phyloP scores from a whole-genome alignment of 1,140 invertebrate species.

The Saccostrea echinata region DNA sequence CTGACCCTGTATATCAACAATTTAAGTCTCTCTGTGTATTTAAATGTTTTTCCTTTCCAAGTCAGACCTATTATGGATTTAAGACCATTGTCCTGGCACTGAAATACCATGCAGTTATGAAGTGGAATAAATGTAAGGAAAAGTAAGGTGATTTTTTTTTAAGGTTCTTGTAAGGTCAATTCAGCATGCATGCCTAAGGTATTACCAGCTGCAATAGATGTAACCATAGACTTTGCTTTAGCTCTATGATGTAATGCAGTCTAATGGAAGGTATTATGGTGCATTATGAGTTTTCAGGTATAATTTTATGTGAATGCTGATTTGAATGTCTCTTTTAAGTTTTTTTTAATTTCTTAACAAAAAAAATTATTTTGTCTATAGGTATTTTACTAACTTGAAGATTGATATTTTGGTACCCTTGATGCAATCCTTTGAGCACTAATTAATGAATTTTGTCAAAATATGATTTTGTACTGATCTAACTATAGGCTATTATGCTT shows the following conservation, averaged over 20 bases:
- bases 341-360: too few species aligned
- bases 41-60: conserved; percentile 27
- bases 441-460: too few species aligned
- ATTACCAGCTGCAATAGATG: background rate
- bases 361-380: too few species aligned
- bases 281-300: background rate
- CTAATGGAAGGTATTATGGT: background rate
- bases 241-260: background rate
- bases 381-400: too few species aligned
- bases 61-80: conserved; percentile 22
- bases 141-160: background rate
- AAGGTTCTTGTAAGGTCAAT: background rate
- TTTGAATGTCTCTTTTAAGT: too few species aligned
- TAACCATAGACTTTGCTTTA: background rate
- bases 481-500: too few species aligned
- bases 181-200: background rate
- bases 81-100: background rate
- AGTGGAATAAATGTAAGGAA: background rate
- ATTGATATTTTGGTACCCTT: too few species aligned
- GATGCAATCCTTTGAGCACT: too few species aligned
- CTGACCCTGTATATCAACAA: background rate
- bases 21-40: conserved; percentile 14
- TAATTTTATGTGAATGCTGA: too few species aligned
- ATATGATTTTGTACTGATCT: too few species aligned
- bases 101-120: background rate